Evolutionary conservation across 2,113 vertebrate genomes (phyloP).

Genomic region (Anoura caudifer): DNA sequence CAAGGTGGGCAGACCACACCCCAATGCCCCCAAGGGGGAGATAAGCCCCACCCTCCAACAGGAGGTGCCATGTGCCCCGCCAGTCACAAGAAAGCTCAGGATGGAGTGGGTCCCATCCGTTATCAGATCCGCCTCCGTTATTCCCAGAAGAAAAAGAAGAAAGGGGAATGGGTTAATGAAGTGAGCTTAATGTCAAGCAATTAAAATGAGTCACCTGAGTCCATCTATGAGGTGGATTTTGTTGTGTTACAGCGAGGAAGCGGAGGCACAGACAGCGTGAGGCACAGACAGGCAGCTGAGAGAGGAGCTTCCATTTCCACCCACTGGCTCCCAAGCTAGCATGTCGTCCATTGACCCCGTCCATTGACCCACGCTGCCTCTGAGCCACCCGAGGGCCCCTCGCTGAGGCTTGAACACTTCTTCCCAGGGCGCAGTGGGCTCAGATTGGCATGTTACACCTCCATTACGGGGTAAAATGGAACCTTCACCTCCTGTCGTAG

Average conservation of each 20-base stretch:
- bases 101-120: neutral
- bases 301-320: neutral
- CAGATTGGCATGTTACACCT: neutral
- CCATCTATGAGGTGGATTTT: neutral
- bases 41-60: neutral
- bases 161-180: neutral
- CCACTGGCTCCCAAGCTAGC: neutral
- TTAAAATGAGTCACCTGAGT: neutral
- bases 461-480: neutral
- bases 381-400: neutral
- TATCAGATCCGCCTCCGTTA: neutral
- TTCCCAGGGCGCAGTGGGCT: neutral
- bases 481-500: neutral
- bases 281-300: no score
- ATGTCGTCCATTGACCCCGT: accelerated
- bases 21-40: neutral
- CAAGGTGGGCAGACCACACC: no score
- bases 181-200: neutral
- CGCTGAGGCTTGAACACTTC: accelerated
- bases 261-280: neutral
- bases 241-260: neutral
- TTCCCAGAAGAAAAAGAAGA: neutral
- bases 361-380: neutral
- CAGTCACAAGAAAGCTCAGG: neutral
- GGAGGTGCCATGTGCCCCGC: neutral